Evolutionary conservation across 2,113 vertebrate species (phyloP), one percentile per base, ranked within the genome.

Genomic region (Neotoma lepida): DNA sequence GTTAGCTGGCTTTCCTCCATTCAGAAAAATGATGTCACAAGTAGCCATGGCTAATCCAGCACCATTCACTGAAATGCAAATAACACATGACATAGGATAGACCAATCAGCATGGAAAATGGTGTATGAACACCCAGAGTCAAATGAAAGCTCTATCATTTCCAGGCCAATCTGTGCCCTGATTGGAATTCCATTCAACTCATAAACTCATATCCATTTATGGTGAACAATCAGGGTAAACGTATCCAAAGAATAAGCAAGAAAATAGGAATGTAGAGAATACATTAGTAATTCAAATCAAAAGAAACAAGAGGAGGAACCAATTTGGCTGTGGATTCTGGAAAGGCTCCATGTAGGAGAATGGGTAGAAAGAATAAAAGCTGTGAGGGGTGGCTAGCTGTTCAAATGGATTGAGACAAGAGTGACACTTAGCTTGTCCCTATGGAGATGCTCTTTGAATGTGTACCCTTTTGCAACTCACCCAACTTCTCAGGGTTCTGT

Each of bases 21-120:
- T 99, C 90, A 99, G 97, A 96, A 99, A 99, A 90, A 99, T 99
- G 96, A 99, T 99, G 98, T 99, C 99, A 98, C 99, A 99, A 0
- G 99, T 99, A 54, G 99, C 99, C 99, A 99, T 99, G 84, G 99
- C 99, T 39, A 99, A 98, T 1, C 99, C 99, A 8, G 99, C 99
- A 76, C 99, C 99, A 91, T 99, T 99, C 76, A 99, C 99, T 99
- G 96, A 89, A 93, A 98, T 74, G 92, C n/a, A 98, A 97, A 96
- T 26, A 64, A 6, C 6, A 88, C 54, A 63, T 2, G 86, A 74
- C 6, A 68, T 26, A 63, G 14, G 49, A 95, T 91, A 3, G 4
- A 92, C 78, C 88, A 92, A 93, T 85, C 13, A 91, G 80, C 12
- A 41, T 28, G 61, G 56, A 95, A 96, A 95, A n/a, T 66, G 41